A percentile compares a stretch with the other conserved stretches of the same genome.
phyloP scores from a whole-genome alignment of 2,888 invertebrate species.

The Andrena fulva region DNA sequence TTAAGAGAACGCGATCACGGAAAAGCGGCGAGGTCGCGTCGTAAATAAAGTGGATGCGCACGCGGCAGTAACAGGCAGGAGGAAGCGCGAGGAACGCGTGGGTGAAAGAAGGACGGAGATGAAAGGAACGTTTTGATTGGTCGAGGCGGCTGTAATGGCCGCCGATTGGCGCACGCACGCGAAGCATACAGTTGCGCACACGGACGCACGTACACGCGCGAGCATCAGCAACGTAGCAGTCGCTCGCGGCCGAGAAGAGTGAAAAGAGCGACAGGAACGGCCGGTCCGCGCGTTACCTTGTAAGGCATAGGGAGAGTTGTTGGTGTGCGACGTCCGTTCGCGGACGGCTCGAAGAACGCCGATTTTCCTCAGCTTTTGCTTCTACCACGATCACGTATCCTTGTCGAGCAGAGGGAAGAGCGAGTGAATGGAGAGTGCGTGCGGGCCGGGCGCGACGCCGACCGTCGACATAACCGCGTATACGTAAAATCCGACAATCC shows the following conservation, averaged over 20 bases:
- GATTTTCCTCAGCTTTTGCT: slow-evolving; percentile 60
- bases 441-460: slow-evolving; percentile 71
- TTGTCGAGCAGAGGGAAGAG: slow-evolving; percentile 36
- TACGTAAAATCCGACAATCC: slow-evolving; percentile 83
- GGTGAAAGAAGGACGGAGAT: slow-evolving; percentile 56
- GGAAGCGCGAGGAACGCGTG: slow-evolving; percentile 46
- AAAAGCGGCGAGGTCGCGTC: slow-evolving; percentile 56
- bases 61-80: slow-evolving; percentile 58
- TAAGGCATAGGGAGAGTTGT: slow-evolving; percentile 75
- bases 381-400: slow-evolving; percentile 28
- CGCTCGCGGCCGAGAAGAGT: slow-evolving; percentile 76
- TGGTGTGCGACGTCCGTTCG: slow-evolving; percentile 72
- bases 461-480: slow-evolving; percentile 75
- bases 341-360: slow-evolving; percentile 74
- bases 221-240: slow-evolving; percentile 70
- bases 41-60: slow-evolving; percentile 70
- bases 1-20: slow-evolving; percentile 34
- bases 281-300: slow-evolving; percentile 81
- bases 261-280: slow-evolving; percentile 79
- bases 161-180: slow-evolving; percentile 73
- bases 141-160: slow-evolving; percentile 75
- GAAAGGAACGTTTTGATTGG: slow-evolving; percentile 75
- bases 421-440: slow-evolving; percentile 54
- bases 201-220: slow-evolving; percentile 64
- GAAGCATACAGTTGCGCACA: slow-evolving; percentile 44